These are phyloP conservation scores for Pharmacophagus antenor DNA, from an alignment of 2,888 invertebrate genomes.

Conservation along the genomic window DNA sequence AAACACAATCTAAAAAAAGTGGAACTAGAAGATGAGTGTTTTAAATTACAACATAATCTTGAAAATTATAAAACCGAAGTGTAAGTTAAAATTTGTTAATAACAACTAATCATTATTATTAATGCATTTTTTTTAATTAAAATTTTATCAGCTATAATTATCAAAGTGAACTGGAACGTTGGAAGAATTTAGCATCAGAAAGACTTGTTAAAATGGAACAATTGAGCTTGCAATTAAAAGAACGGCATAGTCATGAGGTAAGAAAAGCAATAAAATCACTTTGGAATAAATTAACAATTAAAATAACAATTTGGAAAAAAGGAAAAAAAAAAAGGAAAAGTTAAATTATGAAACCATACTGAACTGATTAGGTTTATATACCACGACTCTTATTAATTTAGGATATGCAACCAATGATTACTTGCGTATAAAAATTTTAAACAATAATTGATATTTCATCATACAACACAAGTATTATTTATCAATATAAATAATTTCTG, in stretches of 20 bases:
- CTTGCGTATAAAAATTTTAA: no score
- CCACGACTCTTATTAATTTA: no score
- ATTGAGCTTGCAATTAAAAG: conserved; percentile 80
- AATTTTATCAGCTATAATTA: conserved; percentile 50
- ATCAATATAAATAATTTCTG: not conserved
- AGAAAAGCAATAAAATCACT: no score
- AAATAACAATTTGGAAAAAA: no score
- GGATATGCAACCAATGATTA: no score
- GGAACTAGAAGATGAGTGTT: conserved; percentile 66
- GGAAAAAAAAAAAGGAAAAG: no score
- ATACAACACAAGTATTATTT: no score
- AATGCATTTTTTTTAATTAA: not conserved
- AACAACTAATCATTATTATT: not conserved
- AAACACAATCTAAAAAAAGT: conserved; percentile 69
- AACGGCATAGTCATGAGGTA: conserved; percentile 82
- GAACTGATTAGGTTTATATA: no score
- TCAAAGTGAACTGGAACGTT: conserved; percentile 75
- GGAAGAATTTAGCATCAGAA: conserved; percentile 85
- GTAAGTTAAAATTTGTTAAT: conserved; percentile 58
- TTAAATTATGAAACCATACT: no score
- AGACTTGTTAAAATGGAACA: conserved; percentile 84
- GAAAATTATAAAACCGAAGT: conserved; percentile 69
- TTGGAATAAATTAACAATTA: no score
- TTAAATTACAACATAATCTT: conserved; percentile 66
- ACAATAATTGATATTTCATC: not conserved